Evolutionary conservation across 2,797 vertebrate species (phyloP), one percentile per base, ranked within the genome.

Genomic region (Enteromius argenteus): DNA sequence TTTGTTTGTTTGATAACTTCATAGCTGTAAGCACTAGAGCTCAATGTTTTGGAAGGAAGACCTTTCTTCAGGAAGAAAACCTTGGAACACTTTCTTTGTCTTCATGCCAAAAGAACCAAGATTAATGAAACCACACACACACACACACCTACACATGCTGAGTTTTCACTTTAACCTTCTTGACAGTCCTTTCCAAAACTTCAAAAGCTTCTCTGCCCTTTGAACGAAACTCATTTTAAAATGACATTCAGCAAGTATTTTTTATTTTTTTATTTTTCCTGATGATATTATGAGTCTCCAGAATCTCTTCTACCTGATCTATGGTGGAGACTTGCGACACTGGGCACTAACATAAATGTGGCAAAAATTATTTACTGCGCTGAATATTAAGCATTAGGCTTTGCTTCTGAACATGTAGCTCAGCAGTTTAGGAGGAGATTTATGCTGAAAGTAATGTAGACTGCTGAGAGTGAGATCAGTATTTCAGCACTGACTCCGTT

Each of bases 321-420:
- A 27, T 13, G 17, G 46, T 67, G 32, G 60, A 19, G 78, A 79
- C 69, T 64, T 23, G 60, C 21, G 1, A 72, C 56, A 62, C 21
- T 60, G 42, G 51, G 21, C n/a, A 51, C 32, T 32, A 77, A 56
- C n/a, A 64, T 84, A 80, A 80, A 84, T 64, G 60, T 62, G 64
- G 53, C 77, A 77, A 78, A 72, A 71, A 86, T 35, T n/a, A 84
- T 86, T 84, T 84, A 84, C 58, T 81, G 60, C 10, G 0, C 23
- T 84, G 72, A 78, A 84, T 84, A 86, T 84, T 84, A 56, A 86
- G 78, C 19, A 3, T 51, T 74, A 74, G 71, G 62, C 27, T 62
- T 64, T 42, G 15, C 51, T 37, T 68, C 78, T 56, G 46, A 74
- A 74, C 37, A 69, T 81, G 49, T 68, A 66, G 35, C 56, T 35